These are phyloP conservation scores for Propithecus coquereli DNA, from an alignment of 2,113 vertebrate genomes.

Conservation along the genomic window DNA sequence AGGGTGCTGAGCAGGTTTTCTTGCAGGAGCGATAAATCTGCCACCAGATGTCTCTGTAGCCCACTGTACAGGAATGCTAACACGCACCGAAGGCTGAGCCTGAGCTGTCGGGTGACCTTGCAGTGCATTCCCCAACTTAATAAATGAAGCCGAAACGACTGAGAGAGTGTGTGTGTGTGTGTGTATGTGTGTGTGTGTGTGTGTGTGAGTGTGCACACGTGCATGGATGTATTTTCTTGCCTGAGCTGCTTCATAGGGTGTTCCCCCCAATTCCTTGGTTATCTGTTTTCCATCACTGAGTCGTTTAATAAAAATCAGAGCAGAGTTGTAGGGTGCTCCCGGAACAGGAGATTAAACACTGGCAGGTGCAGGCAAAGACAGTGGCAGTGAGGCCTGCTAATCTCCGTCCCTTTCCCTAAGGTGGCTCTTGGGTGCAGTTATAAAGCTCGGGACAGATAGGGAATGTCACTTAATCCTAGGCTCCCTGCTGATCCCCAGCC, in stretches of 20 bases:
- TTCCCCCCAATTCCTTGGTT: not conserved
- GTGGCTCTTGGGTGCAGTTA: not conserved
- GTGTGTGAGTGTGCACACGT: accelerated
- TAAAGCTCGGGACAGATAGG: not conserved
- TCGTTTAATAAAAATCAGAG: not conserved
- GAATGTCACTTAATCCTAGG: not conserved
- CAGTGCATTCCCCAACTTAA: not conserved
- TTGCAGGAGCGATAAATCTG: constrained; percentile 42
- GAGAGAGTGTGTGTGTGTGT: not conserved
- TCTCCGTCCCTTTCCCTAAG: not conserved
- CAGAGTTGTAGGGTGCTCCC: not conserved
- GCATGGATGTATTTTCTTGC: accelerated
- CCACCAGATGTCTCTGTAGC: constrained; percentile 84
- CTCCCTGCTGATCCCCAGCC: not conserved
- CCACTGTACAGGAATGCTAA: constrained; percentile 41
- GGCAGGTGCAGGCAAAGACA: not conserved
- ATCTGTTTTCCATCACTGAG: not conserved
- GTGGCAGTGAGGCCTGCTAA: not conserved
- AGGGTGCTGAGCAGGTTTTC: not conserved
- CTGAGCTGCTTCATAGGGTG: not conserved
- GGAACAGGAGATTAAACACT: not conserved
- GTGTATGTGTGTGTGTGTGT: not conserved
- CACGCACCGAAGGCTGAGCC: not conserved
- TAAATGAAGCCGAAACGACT: not conserved
- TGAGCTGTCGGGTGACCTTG: not conserved